Base-by-base conservation (phyloP, 2,888 invertebrate species). In the Opisthograptis luteolata region DNA sequence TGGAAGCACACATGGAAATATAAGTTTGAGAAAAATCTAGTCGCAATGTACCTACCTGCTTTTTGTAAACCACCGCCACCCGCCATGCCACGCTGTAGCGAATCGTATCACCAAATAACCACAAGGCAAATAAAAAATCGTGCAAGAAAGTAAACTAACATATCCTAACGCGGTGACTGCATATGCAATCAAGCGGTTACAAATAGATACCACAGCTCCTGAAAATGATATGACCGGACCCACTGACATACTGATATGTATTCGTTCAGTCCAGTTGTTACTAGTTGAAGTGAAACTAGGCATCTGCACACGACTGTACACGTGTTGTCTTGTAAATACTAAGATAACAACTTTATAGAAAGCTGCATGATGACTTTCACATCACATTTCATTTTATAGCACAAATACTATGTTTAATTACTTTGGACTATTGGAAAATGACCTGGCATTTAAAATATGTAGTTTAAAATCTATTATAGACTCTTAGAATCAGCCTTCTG, bases 201-300 rank as follows among this genome's bases (percentile, higher is more conserved):
- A 14, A n/a, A 17, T 31, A 31, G 31, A 37, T 54, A 47, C 25
- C 9, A n/a, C n/a, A n/a, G 44, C 34, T 36, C 45, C 43, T 51
- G 55, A 40, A 49, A 47, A 24, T 45, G 31, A 34, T 35, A 52
- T 53, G 37, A 52, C 54, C 45, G 44, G 57, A 55, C 58, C 54
- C 39, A 43, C 48, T 58, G 55, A 59, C 59, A 50, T 40, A 2
- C 10, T 35, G 55, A 58, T 60, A 59, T 50, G 30, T 12, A 49
- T 49, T 42, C 49, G 42, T 49, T 56, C 28, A 24, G 32, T 42
- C 55, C 32, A 62, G 59, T 55, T 40, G 3, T 35, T 41, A 56
- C 54, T 55, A 42, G 53, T 54, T 58, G 14, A 41, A n/a, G 13
- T 31, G 19, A 35, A 55, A 48, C 22, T 9, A 52, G 27, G 47